Percentiles rank a stretch among this genome's conserved stretches.
phyloP scores from a whole-genome alignment of 2,797 vertebrate genomes.

The Diglossa cyanea region DNA sequence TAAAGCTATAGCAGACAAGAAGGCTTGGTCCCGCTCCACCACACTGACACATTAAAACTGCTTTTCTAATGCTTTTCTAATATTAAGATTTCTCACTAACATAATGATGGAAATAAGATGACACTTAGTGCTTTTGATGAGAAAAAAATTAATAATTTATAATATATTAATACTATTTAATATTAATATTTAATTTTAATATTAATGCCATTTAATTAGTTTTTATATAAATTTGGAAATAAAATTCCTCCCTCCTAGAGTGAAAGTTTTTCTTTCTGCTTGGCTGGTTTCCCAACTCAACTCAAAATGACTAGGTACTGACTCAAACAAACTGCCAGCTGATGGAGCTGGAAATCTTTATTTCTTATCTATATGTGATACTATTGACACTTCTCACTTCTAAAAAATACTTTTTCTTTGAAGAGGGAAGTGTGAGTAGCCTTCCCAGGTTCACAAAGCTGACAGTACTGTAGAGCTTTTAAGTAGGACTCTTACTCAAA shows the following conservation, averaged over 20 bases:
- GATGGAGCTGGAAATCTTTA: background rate
- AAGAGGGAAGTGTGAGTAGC: background rate
- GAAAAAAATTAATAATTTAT: background rate
- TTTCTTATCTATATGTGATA: background rate
- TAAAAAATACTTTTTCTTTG: background rate
- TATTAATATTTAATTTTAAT: background rate
- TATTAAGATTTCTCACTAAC: background rate
- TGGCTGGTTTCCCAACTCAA: background rate
- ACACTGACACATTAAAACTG: background rate
- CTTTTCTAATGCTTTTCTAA: background rate
- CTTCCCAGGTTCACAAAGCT: background rate
- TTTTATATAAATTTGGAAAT: background rate
- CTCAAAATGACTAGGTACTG: background rate
- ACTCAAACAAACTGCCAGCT: background rate
- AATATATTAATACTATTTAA: background rate
- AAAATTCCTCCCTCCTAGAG: background rate
- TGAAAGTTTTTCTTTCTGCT: background rate
- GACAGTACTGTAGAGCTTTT: background rate
- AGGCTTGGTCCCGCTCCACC: background rate
- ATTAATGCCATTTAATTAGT: background rate
- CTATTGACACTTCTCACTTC: background rate
- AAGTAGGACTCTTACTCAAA: background rate
- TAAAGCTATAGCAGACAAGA: background rate
- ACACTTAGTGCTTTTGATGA: background rate
- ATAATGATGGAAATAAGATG: background rate